Evolutionary conservation across 2,888 invertebrate species (phyloP).

Genomic region (Artemia sinica): DNA sequence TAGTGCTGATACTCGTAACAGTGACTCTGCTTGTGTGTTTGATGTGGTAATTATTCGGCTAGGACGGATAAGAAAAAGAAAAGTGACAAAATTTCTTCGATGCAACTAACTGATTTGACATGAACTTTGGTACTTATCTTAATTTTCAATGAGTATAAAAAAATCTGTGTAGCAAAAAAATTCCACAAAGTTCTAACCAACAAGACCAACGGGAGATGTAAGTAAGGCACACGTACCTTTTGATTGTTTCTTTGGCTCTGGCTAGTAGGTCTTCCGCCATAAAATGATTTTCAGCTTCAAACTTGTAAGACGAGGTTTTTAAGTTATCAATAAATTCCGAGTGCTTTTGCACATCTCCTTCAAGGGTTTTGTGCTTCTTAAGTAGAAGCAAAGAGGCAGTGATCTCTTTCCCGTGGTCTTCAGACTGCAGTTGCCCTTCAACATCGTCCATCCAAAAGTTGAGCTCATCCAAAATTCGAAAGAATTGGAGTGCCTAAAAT

Average conservation of each 20-base stretch:
- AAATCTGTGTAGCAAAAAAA: too few species aligned
- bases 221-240: slow-evolving; percentile 32
- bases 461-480: slow-evolving; percentile 76
- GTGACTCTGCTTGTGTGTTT: background rate
- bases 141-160: too few species aligned
- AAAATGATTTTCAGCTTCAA: slow-evolving; percentile 65
- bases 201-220: background rate
- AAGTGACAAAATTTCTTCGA: slow-evolving; percentile 26
- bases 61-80: slow-evolving; percentile 15
- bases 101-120: too few species aligned
- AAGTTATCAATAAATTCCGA: slow-evolving; percentile 61
- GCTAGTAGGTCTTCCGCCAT: slow-evolving; percentile 68
- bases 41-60: slow-evolving; percentile 25
- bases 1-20: too few species aligned
- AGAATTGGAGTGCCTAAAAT: slow-evolving; percentile 59
- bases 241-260: slow-evolving; percentile 47
- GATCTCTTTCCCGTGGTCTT: slow-evolving; percentile 71
- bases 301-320: slow-evolving; percentile 57
- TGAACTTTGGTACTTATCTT: too few species aligned
- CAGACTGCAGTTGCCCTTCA: slow-evolving; percentile 53
- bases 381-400: slow-evolving; percentile 61
- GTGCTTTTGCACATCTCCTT: slow-evolving; percentile 66
- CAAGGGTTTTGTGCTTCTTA: slow-evolving; percentile 46
- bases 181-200: background rate
- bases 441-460: slow-evolving; percentile 81